Evolutionary conservation across 1,140 invertebrate genomes (phyloP), one percentile per base, ranked within the genome.

Genomic region (Zaprionus africanus): DNA sequence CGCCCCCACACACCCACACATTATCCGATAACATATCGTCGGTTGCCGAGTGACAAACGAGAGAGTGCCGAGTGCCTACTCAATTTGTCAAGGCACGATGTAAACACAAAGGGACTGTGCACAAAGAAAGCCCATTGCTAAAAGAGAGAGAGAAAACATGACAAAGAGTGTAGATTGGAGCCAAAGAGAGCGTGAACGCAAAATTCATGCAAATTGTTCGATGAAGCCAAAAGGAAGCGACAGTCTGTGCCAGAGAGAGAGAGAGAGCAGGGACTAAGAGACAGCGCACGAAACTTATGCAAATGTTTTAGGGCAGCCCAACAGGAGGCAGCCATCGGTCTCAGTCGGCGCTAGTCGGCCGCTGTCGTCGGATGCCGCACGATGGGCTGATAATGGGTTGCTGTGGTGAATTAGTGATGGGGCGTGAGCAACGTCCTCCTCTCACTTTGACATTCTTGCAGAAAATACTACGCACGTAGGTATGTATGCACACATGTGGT

Each of bases 371-470:
- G 41, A 46, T 46, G 41, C 41, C 41, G 41, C 41, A 46, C 41
- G 41, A 46, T 46, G 41, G n/a, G 36, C 36, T 46, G 41, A 17
- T 15, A n/a, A 46, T 9, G n/a, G 41, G 36, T 13, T 46, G 41
- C 19, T 51, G 4, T 51, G 46, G 19, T 51, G 46, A 51, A 51
- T 51, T 24, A 24, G 11, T 24, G 46, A 51, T 22, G 46, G 46
- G 46, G 46, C 46, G 19, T 51, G 4, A 24, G 19, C 19, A 4
- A 46, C 41, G 46, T 51, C 19, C 19, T 46, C n/a, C 41, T 24
- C 46, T 24, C 46, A 51, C 46, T 51, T 9, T 51, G 46, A 51
- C 19, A 24, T 51, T 51, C 46, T 51, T 24, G 46, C 46, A 51
- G 19, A 51, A 41, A 24, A 22, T 19, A 51, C 17, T 24, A 24